Evolutionary conservation across 2,113 vertebrate genomes (phyloP).

Genomic region (Merops nubicus): DNA sequence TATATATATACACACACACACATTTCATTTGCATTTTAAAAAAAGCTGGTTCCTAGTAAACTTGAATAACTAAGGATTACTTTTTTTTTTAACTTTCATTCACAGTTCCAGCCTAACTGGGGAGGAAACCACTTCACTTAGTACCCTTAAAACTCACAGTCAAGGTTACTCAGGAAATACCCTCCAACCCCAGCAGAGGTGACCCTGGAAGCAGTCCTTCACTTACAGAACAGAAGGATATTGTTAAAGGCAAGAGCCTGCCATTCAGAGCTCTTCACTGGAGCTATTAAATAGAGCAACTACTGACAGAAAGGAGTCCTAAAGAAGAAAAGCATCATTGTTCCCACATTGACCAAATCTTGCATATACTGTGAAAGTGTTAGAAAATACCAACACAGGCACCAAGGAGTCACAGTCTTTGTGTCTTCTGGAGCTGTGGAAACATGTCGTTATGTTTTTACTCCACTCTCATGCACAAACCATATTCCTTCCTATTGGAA

Average conservation of each 20-base stretch:
- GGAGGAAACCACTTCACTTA: background rate
- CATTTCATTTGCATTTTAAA: background rate
- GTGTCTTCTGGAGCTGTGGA: background rate
- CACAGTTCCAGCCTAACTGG: background rate
- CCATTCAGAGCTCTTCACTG: background rate
- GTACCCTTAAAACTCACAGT: background rate
- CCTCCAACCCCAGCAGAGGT: background rate
- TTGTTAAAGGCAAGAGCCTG: background rate
- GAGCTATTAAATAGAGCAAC: background rate
- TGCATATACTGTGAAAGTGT: background rate
- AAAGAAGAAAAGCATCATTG: background rate
- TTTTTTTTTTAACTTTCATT: background rate
- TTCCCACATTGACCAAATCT: background rate
- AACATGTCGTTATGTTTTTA: background rate
- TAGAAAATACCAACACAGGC: background rate
- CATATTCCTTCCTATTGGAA: background rate
- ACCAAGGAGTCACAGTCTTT: background rate
- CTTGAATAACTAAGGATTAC: background rate
- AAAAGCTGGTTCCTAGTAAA: background rate
- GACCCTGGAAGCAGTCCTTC: background rate
- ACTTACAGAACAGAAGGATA: background rate
- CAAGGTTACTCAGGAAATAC: background rate
- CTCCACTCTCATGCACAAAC: background rate
- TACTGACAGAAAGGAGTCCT: background rate
- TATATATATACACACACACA: no score